Evolutionary conservation across 2,888 invertebrate species (phyloP), one percentile per base, ranked within the genome.

Genomic region (Sialis fuliginosa): DNA sequence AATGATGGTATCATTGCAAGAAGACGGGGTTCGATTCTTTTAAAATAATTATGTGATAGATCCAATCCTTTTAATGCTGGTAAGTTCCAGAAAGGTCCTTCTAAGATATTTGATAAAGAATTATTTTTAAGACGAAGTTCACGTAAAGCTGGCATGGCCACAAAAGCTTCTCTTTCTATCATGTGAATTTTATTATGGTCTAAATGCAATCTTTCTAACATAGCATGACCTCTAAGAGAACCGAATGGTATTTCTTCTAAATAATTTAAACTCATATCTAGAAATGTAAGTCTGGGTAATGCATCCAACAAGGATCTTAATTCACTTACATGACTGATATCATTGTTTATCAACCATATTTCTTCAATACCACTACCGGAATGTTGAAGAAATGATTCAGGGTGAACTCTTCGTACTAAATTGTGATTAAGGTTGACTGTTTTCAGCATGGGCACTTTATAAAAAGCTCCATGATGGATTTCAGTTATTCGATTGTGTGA

Each of bases 51-150:
- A 48, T 72, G 70, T 0, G 87, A 81, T 35, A 90, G 65, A 65
- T 90, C 89, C 48, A 91, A 64, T 1, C 89, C 89, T 68, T 88
- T 89, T 4, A 89, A 65, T 6, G 81, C 79, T 0, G 88, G 88
- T 41, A 89, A 66, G 66, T 88, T 83, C 87, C 88, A 89, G 57
- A 83, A 79, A 0, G 88, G 87, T 44, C 78, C 74, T 51, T 81
- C 79, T 42, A 80, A 66, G 45, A 78, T 68, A 58, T 84, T 81
- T 1, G 77, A 74, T 32, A 92, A 63, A 2, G 87, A 87, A 60
- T 92, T 92, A 57, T 90, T 89, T 53, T 78, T 75, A 49, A 92
- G 67, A 54, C 87, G 75, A 34, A 92, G 67, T 58, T 89, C 88
- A 53, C 88, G 70, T 35, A 92, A 64, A 0, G 87, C 82, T 0